These are phyloP conservation scores for Phalacrocorax pelagicus DNA, from an alignment of 2,113 vertebrate genomes.

Conservation along the genomic window DNA sequence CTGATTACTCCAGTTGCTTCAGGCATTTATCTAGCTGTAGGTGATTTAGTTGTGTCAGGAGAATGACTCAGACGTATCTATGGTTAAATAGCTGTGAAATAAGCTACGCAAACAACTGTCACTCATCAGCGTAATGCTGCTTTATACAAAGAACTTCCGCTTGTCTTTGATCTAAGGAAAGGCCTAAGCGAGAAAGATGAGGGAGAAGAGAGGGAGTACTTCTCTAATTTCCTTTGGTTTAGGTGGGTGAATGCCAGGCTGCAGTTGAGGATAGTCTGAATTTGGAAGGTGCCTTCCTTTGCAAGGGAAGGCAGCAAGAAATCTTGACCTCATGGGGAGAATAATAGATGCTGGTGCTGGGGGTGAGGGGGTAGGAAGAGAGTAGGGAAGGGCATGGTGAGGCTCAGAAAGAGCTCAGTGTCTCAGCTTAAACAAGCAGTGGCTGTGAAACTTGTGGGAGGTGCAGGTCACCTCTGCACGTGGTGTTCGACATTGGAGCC, in stretches of 20 bases:
- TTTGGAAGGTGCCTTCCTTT: neutral
- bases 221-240: neutral
- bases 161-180: neutral
- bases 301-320: neutral
- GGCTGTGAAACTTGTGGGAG: neutral
- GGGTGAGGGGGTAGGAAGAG: neutral
- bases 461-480: neutral
- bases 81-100: conserved; percentile 5
- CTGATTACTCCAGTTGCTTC: neutral
- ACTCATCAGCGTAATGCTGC: neutral
- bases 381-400: neutral
- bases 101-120: neutral
- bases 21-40: neutral
- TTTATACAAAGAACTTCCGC: neutral
- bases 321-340: neutral
- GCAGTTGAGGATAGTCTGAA: neutral
- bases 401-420: neutral
- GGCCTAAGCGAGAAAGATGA: neutral
- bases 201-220: neutral
- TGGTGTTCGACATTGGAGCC: neutral
- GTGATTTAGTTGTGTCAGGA: neutral
- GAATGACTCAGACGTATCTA: neutral
- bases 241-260: neutral
- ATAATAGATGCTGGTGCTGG: neutral
- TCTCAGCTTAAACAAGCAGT: neutral